These are phyloP conservation scores for Eretmocerus hayati DNA, from an alignment of 2,888 invertebrate genomes.

Conservation along the genomic window DNA sequence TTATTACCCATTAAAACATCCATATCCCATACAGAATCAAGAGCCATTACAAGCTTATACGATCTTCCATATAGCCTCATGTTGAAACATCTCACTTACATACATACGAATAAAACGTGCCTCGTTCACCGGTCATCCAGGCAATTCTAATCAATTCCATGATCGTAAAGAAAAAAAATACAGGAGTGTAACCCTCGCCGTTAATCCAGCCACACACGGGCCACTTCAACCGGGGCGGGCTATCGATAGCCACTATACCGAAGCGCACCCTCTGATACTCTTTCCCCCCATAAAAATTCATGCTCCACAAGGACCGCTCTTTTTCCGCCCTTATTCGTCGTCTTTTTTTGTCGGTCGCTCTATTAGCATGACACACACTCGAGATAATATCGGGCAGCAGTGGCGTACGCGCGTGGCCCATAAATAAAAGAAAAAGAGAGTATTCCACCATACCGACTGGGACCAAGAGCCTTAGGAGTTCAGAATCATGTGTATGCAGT, in stretches of 20 bases:
- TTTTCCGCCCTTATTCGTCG: neutral
- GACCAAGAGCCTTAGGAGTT: slow-evolving; percentile 1
- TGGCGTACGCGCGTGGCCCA: too few species aligned
- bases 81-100: too few species aligned
- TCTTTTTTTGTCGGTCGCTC: slow-evolving; percentile 15
- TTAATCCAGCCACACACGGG: slow-evolving; percentile 11
- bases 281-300: slow-evolving; percentile 23
- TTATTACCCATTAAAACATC: too few species aligned
- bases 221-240: too few species aligned
- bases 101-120: neutral
- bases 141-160: slow-evolving; percentile 10
- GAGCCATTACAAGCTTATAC: too few species aligned
- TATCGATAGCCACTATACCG: neutral
- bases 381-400: slow-evolving; percentile 21
- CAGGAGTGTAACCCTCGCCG: too few species aligned
- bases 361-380: slow-evolving; percentile 21
- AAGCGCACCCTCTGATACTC: slow-evolving; percentile 2
- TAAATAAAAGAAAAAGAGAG: slow-evolving; percentile 16
- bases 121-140: too few species aligned
- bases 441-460: slow-evolving; percentile 5
- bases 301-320: slow-evolving; percentile 6
- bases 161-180: slow-evolving; percentile 13
- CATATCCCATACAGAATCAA: too few species aligned
- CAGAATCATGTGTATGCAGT: neutral
- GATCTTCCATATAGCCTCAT: too few species aligned